Evolutionary conservation across 2,113 vertebrate species (phyloP).

Genomic region (Ophiodon elongatus): DNA sequence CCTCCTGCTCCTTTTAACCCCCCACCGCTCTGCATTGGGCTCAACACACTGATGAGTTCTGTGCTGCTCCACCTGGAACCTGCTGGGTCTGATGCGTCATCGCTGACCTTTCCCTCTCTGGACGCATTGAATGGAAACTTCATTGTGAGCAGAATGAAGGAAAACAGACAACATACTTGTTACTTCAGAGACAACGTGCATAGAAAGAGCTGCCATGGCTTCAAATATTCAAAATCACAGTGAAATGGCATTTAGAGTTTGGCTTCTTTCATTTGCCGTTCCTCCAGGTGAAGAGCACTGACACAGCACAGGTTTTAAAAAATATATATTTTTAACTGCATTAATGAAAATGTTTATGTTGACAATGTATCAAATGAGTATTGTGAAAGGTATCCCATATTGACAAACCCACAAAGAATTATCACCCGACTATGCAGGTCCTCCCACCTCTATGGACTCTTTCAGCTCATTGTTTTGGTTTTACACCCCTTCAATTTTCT

Average conservation of each 20-base stretch:
- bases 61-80: slow-evolving; percentile 22
- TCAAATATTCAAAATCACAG: not conserved
- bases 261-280: not conserved
- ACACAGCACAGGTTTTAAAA: not conserved
- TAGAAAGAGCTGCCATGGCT: not conserved
- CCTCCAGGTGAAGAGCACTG: not conserved
- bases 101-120: slow-evolving; percentile 56
- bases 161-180: slow-evolving; percentile 7
- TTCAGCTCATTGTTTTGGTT: no score
- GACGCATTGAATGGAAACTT: not conserved
- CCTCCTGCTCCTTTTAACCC: slow-evolving; percentile 17
- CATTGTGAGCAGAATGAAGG: slow-evolving; percentile 27
- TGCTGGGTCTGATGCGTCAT: slow-evolving; percentile 62
- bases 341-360: not conserved
- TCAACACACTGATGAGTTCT: slow-evolving; percentile 25
- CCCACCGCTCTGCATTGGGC: slow-evolving; percentile 36
- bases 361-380: not conserved
- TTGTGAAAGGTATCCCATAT: not conserved
- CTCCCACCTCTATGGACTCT: no score
- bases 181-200: not conserved
- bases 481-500: not conserved
- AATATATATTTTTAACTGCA: not conserved
- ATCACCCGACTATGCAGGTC: not conserved
- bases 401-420: not conserved
- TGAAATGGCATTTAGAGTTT: slow-evolving; percentile 5